A percentile compares a stretch with the other conserved stretches of the same genome.
Evolutionary conservation across 35 echinoderm and acorn worm species (phyloP).

Genomic region (Heliocidaris tuberculata): DNA sequence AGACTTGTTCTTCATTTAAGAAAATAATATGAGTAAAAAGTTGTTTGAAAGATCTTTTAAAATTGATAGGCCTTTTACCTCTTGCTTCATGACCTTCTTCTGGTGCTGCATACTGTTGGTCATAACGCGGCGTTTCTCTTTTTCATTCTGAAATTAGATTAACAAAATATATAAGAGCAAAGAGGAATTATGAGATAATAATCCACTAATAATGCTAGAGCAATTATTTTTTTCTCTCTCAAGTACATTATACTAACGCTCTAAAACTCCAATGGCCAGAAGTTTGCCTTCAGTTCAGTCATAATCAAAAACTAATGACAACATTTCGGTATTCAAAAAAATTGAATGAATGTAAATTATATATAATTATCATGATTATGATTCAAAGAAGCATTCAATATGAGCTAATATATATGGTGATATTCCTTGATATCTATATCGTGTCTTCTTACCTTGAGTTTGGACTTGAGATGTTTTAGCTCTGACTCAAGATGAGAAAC

Average conservation of each 20-base stretch:
- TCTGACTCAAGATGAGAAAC: background rate
- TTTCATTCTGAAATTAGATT: background rate
- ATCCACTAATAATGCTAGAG: too few species aligned
- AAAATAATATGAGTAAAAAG: background rate
- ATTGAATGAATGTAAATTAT: too few species aligned
- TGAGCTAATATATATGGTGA: background rate
- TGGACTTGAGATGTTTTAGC: conserved; percentile 22
- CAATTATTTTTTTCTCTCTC: too few species aligned
- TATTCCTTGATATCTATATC: background rate
- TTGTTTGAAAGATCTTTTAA: background rate
- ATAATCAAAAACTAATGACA: background rate
- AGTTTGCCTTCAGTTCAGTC: background rate
- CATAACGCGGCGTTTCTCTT: background rate
- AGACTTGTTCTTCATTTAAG: too few species aligned
- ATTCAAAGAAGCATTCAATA: background rate
- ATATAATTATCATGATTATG: background rate
- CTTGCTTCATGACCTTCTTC: background rate
- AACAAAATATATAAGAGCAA: background rate
- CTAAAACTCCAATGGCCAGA: background rate
- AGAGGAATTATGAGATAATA: too few species aligned
- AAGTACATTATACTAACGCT: background rate
- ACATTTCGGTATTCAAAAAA: background rate
- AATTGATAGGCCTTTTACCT: background rate
- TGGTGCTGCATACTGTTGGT: background rate
- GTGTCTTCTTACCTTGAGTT: background rate